These are phyloP conservation scores for Acomys russatus DNA, from an alignment of 2,797 vertebrate species.

Conservation along the genomic window DNA sequence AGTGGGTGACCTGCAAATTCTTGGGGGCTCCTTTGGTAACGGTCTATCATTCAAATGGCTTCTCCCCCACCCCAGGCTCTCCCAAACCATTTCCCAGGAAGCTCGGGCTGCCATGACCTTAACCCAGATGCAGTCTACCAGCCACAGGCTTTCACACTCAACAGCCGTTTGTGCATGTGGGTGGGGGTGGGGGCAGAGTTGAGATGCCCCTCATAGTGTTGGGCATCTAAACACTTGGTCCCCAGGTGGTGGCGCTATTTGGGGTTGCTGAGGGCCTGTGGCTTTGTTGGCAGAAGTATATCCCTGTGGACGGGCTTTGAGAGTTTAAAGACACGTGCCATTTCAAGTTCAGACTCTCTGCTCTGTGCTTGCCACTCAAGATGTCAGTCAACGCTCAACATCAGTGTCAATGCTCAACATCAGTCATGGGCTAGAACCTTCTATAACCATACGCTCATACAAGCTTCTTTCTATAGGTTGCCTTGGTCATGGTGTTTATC, in stretches of 20 bases:
- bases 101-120: background rate
- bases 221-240: background rate
- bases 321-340: background rate
- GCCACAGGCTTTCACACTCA: background rate
- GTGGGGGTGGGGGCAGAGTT: no score
- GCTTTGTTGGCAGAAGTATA: background rate
- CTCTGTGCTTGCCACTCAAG: background rate
- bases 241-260: background rate
- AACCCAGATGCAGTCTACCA: background rate
- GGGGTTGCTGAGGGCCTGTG: background rate
- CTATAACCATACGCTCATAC: background rate
- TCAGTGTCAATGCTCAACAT: background rate
- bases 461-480: background rate
- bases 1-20: background rate
- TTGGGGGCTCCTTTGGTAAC: background rate
- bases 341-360: background rate
- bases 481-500: background rate
- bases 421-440: no score
- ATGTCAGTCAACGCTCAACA: background rate
- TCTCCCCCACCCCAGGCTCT: background rate
- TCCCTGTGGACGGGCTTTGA: background rate
- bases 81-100: background rate
- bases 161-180: background rate
- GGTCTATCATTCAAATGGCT: background rate
- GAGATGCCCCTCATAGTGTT: background rate